Evolutionary conservation across 2,797 vertebrate species (phyloP).

Genomic region (Melanotaenia nigrans): DNA sequence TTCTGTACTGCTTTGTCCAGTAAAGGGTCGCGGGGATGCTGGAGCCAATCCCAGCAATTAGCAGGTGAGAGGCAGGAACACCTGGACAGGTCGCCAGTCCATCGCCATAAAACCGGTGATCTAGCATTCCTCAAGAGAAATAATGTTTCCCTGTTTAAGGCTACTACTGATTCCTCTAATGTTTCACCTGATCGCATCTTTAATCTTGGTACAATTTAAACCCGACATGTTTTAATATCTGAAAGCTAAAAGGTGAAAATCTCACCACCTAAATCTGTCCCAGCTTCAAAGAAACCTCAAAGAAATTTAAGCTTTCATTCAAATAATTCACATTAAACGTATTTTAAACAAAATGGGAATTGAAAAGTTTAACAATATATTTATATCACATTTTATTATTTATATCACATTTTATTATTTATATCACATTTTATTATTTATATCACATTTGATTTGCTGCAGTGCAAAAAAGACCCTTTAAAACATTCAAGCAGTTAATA

Average conservation of each 20-base stretch:
- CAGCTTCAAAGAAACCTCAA: too few relatives aligned
- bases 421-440: neutral
- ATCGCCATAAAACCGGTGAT: neutral
- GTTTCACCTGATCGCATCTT: neutral
- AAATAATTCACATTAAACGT: neutral
- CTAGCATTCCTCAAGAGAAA: neutral
- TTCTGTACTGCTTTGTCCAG: too few relatives aligned
- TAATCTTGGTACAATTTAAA: neutral
- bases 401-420: neutral
- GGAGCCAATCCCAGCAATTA: too few relatives aligned
- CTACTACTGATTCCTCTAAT: neutral
- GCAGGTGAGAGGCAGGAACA: too few relatives aligned
- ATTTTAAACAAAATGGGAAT: neutral
- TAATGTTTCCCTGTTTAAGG: neutral
- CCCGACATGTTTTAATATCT: too few relatives aligned
- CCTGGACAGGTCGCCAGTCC: too few relatives aligned
- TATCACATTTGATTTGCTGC: neutral
- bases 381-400: too few relatives aligned
- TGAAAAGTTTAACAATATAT: neutral
- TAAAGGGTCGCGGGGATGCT: too few relatives aligned
- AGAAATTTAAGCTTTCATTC: neutral
- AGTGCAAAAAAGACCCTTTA: neutral
- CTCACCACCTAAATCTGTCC: too few relatives aligned
- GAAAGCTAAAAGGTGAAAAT: too few relatives aligned
- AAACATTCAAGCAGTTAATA: neutral